Conservation (phyloP, 1,140 invertebrate species). For the Drosophila nigromelanica region DNA sequence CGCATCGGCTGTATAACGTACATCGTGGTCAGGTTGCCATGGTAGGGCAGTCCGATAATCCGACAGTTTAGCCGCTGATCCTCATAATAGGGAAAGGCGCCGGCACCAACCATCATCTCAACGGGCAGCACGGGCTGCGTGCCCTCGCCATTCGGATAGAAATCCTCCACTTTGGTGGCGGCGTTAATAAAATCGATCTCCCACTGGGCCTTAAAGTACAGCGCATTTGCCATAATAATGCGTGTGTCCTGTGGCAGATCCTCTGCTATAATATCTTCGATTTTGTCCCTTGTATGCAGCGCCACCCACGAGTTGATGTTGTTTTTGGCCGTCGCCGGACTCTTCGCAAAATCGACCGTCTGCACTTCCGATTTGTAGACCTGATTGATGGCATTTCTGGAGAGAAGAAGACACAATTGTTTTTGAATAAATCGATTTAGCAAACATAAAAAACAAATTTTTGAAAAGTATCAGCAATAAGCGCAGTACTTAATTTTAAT, state of each 20-base stretch:
- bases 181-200: slow-evolving; percentile 87
- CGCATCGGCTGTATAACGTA: slow-evolving; percentile 88
- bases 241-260: slow-evolving; percentile 85
- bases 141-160: slow-evolving; percentile 84
- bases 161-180: slow-evolving; percentile 84
- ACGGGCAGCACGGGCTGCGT: slow-evolving; percentile 84
- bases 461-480: too few relatives aligned
- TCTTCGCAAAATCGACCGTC: slow-evolving; percentile 85
- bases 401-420: slow-evolving; percentile 17
- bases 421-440: neutral
- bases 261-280: slow-evolving; percentile 85
- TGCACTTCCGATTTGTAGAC: slow-evolving; percentile 86
- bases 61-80: slow-evolving; percentile 83
- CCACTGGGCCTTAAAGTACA: slow-evolving; percentile 93
- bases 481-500: too few relatives aligned
- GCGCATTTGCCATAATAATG: slow-evolving; percentile 89
- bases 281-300: slow-evolving; percentile 87
- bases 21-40: slow-evolving; percentile 87
- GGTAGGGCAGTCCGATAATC: slow-evolving; percentile 90
- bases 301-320: slow-evolving; percentile 89
- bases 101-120: slow-evolving; percentile 88
- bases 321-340: slow-evolving; percentile 82
- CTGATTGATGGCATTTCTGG: slow-evolving; percentile 79
- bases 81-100: slow-evolving; percentile 72
- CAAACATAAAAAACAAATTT: too few relatives aligned